A percentile compares a stretch with the other conserved stretches of the same genome.
These are phyloP conservation scores for Entelurus aequoreus DNA, from an alignment of 2,113 vertebrate species.

Conservation along the genomic window DNA sequence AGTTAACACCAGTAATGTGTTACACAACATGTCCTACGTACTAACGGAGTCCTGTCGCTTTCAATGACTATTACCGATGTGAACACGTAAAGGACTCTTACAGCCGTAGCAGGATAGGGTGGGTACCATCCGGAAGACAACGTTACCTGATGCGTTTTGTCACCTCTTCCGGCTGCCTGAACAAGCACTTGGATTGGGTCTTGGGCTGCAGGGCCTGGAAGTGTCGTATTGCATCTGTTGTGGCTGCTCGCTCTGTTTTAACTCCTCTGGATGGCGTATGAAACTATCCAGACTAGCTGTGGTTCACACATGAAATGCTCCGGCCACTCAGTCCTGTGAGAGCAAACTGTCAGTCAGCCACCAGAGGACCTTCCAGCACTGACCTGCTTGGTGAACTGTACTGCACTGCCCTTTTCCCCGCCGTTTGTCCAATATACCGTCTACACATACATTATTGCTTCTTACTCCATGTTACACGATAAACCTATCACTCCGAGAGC, in stretches of 20 bases:
- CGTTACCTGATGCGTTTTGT: slow-evolving; percentile 78
- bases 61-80: slow-evolving; percentile 48
- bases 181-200: slow-evolving; percentile 58
- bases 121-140: slow-evolving; percentile 69
- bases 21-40: not conserved
- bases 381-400: slow-evolving; percentile 62
- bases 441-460: no score
- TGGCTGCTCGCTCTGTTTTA: slow-evolving; percentile 68
- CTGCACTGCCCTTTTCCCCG: slow-evolving; percentile 16
- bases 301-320: slow-evolving; percentile 78
- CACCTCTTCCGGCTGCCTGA: slow-evolving; percentile 79
- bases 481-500: no score
- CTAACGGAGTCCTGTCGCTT: slow-evolving; percentile 60
- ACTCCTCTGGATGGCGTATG: slow-evolving; percentile 77
- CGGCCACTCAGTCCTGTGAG: slow-evolving; percentile 68
- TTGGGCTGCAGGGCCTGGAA: slow-evolving; percentile 70
- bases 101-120: slow-evolving; percentile 67
- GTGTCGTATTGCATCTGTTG: slow-evolving; percentile 78
- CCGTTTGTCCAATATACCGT: not conserved
- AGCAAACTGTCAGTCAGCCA: slow-evolving; percentile 68
- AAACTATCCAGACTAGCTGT: slow-evolving; percentile 72
- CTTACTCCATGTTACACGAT: no score
- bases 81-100: slow-evolving; percentile 54
- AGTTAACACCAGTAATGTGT: slow-evolving; percentile 17
- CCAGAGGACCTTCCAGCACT: slow-evolving; percentile 58